A percentile compares a stretch with the other conserved stretches of the same genome.
These are phyloP conservation scores for Ferdinandea cuprea DNA, from an alignment of 2,888 invertebrate species.

Conservation along the genomic window DNA sequence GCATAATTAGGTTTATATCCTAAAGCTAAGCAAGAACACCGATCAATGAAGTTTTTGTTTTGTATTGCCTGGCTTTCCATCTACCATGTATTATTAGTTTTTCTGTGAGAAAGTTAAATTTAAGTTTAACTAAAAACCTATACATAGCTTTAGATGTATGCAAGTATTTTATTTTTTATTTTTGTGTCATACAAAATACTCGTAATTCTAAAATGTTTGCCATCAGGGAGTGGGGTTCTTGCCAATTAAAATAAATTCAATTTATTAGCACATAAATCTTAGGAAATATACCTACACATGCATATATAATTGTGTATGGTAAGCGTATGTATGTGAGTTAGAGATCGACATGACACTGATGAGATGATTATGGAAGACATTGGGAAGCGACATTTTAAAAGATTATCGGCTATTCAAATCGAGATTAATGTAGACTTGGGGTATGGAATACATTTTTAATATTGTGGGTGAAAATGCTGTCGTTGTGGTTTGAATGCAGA, in stretches of 20 bases:
- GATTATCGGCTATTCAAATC: slow-evolving; percentile 61
- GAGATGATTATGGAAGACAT: slow-evolving; percentile 54
- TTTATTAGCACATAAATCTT: slow-evolving; percentile 67
- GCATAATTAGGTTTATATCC: slow-evolving; percentile 67
- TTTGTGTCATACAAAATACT: not conserved
- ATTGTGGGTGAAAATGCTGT: not conserved
- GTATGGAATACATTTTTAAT: slow-evolving; percentile 54
- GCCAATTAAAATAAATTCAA: slow-evolving; percentile 71
- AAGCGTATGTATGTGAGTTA: not conserved
- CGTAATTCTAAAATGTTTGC: slow-evolving; percentile 47
- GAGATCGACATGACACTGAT: slow-evolving; percentile 22
- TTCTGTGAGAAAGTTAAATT: slow-evolving; percentile 49
- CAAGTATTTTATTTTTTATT: too few relatives aligned
- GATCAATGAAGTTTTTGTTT: slow-evolving; percentile 32
- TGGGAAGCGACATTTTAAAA: slow-evolving; percentile 50
- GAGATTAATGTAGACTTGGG: slow-evolving; percentile 64
- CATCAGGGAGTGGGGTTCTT: not conserved
- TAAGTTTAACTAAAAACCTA: slow-evolving; percentile 36
- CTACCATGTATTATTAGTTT: not conserved
- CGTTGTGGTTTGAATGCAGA: slow-evolving; percentile 12
- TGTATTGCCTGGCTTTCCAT: too few relatives aligned
- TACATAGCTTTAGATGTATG: slow-evolving; percentile 3
- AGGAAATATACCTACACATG: slow-evolving; percentile 44
- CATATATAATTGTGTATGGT: slow-evolving; percentile 12
- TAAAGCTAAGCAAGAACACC: slow-evolving; percentile 13